Base-by-base conservation (phyloP, 2,113 vertebrate genomes). In the Mustela lutreola region DNA sequence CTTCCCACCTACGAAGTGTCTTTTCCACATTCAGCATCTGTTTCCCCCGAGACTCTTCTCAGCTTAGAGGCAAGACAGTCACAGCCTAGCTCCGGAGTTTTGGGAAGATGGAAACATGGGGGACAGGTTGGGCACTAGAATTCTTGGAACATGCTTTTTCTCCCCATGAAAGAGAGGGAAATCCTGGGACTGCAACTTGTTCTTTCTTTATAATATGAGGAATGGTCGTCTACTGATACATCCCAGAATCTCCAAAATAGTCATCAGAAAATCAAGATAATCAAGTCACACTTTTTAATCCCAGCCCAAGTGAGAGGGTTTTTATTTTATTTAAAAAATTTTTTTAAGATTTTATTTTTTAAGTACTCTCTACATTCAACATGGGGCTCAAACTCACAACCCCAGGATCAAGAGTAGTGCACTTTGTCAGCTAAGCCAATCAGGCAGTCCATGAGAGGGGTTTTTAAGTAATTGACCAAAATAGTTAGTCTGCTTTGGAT, bases 381-480 rank as follows among this genome's bases (percentile, higher is more conserved):
- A 48, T 15, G 42, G 73, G 42, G 39, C 73, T 76, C 42, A 12
- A 14, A 45, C 22, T 75, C 22, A 73, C 19, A 42, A 75, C 22
- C 39, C 11, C 11, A 4, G 12, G 21, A 75, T 26, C 71, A 76
- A 15, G 22, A 8, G 33, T 36, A 24, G 21, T 36, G 6, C 2
- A 21, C 36, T 73, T 28, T 48, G 15, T 15, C 1, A 42, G 48
- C 42, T 16, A 42, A 78, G 75, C 75, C 42, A 48, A 14, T 42
- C 73, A 9, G 42, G 42, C 26, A 15, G 24, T 26, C 75, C 75
- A 48, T 21, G 26, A 28, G 75, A 15, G 39, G 75, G 75, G 75
- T 14, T 90, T 89, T 95, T 50, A 92, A 79, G 89, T 79, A 92
- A 50, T 16, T 78, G 42, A 58, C n/a, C 15, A 36, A 90, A 93